Evolutionary conservation across 2,888 invertebrate genomes (phyloP), one percentile per base, ranked within the genome.

Genomic region (Anthrax anthrax): DNA sequence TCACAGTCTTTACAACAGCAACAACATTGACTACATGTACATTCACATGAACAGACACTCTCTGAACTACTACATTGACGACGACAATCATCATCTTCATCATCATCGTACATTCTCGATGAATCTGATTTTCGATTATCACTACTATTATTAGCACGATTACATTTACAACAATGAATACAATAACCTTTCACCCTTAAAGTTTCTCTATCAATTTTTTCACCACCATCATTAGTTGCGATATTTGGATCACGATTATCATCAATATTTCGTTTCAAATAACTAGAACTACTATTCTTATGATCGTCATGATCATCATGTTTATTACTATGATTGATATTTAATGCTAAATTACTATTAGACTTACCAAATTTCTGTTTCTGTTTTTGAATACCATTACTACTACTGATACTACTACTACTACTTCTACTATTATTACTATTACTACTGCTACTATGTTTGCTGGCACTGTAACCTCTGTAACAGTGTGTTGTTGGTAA

Each of bases 21-120:
- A 38, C 58, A 60, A 23, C 57, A 62, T 19, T 61, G 62, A 48
- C 62, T 60, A 40, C 58, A 60, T 18, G 57, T 57, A 3, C 63
- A 64, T 48, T 60, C 60, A 50, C 66, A 65, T 10, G 65, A 65
- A 42, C 64, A 62, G 48, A 60, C 61, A 48, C 65, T 65, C 14
- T 55, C 52, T 37, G 61, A 60, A 46, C 63, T 59, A 16, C 58
- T 57, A 9, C 60, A 59, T 23, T 23, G 23, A 45, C 60, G 9
- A 32, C 12, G 13, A 12, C 13, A 9, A 42, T 4, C 27, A 19
- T 39, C 36, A 9, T 39, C 29, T 12, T 42, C 41, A 12, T 18
- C 18, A 4, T 29, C 37, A 37, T 46, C 37, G n/a, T 18, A 29
- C 36, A 12, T 18, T 8, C 27, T 46, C 3, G 29, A 32, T 3